These are phyloP conservation scores for Lepidochitona cinerea DNA, from an alignment of 2,888 invertebrate species.

Conservation along the genomic window DNA sequence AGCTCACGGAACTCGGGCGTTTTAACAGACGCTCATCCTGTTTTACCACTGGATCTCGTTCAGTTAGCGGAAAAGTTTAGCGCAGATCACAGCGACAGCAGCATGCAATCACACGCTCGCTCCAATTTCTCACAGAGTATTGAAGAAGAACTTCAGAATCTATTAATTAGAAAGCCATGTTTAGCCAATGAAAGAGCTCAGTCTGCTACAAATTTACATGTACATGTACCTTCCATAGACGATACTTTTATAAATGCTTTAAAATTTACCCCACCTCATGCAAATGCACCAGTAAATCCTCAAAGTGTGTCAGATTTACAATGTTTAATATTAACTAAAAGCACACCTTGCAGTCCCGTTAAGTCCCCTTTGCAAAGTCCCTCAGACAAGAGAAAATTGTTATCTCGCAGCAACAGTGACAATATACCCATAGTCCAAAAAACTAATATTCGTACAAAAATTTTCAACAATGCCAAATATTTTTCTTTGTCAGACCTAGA, in stretches of 20 bases:
- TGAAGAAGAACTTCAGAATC: background rate
- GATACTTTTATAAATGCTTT: background rate
- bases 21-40: background rate
- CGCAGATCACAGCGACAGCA: background rate
- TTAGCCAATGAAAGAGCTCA: background rate
- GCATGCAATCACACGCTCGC: background rate
- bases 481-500: slow-evolving; percentile 5
- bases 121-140: background rate
- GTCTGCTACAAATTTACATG: background rate
- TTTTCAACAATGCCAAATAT: background rate
- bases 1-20: background rate
- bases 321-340: too few species aligned
- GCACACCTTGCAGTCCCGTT: background rate
- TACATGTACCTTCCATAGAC: background rate
- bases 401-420: background rate
- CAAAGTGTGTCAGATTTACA: too few species aligned
- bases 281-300: background rate
- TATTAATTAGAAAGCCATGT: background rate
- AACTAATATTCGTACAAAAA: background rate
- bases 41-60: background rate
- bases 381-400: background rate
- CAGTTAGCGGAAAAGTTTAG: background rate
- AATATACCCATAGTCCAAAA: background rate
- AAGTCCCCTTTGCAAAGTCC: background rate
- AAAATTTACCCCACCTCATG: background rate